Base-by-base conservation (phyloP, 2,888 invertebrate species). In the Drosophila bunnanda region DNA sequence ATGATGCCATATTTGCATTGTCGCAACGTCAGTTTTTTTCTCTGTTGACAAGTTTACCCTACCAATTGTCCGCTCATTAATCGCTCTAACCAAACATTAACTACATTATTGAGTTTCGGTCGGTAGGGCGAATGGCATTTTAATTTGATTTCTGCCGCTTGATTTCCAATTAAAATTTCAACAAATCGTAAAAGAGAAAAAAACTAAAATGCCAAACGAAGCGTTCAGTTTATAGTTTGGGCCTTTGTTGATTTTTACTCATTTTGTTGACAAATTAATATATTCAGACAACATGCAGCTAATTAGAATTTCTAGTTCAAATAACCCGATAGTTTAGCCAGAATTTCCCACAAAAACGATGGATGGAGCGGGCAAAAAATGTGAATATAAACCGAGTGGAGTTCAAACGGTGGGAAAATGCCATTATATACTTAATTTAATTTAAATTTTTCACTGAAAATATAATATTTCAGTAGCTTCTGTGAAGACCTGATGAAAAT, bases 121-220 rank as follows among this genome's bases (percentile, higher is more conserved):
- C 34, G 52, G 62, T 66, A 66, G 52, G 64, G 70, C 28, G 70
- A 70, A 77, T 74, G 69, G 62, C 68, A 72, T 72, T 85, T 79
- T 79, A 77, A 88, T 77, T 86, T 65, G 59, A 65, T 75, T 79
- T 75, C 62, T 62, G 55, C 20, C 72, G 52, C 54, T 72, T 58
- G 56, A 77, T 67, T 76, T 77, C 28, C 62, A 75, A 84, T 87
- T 80, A 70, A 64, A 67, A 74, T 81, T 71, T 59, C 52, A 79
- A 66, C 77, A 67, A 73, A 55, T 75, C 82, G 54, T 68, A 79
- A 79, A 77, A 75, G 66, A 65, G 60, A 71, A 76, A 62, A 66
- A 54, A 28, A 30, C 17, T 6, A n/a, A 52, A 46, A 55, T 44
- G 69, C 22, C 66, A 41, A 68, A 30, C 34, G 69, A 36, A 55